phyloP scores from a whole-genome alignment of 1,140 invertebrate genomes.

The Pararge aegeria region DNA sequence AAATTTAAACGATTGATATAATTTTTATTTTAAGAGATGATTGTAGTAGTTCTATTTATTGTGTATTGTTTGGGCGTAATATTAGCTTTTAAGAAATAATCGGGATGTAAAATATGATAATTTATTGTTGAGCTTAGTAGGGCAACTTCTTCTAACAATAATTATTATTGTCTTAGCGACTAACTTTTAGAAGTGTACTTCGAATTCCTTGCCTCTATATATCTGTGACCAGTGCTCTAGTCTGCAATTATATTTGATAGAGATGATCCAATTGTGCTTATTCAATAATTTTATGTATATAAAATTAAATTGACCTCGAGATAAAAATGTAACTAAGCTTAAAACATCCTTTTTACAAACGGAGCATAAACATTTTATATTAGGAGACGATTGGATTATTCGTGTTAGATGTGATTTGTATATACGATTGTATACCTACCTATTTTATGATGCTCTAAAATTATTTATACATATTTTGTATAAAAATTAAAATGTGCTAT shows the following conservation, averaged over 20 bases:
- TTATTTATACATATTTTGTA: slow-evolving; percentile 27
- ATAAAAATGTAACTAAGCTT: background rate
- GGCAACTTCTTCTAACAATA: slow-evolving; percentile 15
- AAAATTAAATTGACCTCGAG: background rate
- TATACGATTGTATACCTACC: slow-evolving; percentile 19
- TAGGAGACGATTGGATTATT: slow-evolving; percentile 11
- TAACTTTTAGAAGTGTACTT: slow-evolving; percentile 34
- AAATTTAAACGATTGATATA: slow-evolving; percentile 2
- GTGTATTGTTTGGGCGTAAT: slow-evolving; percentile 29
- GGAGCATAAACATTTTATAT: slow-evolving; percentile 9
- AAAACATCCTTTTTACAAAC: background rate
- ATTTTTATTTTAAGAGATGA: slow-evolving; percentile 13
- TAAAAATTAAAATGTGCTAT: slow-evolving; percentile 18
- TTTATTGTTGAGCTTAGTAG: slow-evolving; percentile 34
- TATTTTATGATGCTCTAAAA: slow-evolving; percentile 17
- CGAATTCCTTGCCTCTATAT: slow-evolving; percentile 59
- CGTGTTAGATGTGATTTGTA: slow-evolving; percentile 21
- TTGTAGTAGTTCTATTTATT: slow-evolving; percentile 36
- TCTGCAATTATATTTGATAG: slow-evolving; percentile 41
- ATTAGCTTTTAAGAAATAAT: slow-evolving; percentile 36
- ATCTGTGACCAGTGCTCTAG: slow-evolving; percentile 69
- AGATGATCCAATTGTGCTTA: slow-evolving; percentile 23
- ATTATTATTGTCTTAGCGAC: slow-evolving; percentile 1
- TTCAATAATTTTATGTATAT: slow-evolving; percentile 1
- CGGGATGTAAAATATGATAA: slow-evolving; percentile 34